Evolutionary conservation across 2,113 vertebrate species (phyloP).

Genomic region (Cebidichthys violaceus): DNA sequence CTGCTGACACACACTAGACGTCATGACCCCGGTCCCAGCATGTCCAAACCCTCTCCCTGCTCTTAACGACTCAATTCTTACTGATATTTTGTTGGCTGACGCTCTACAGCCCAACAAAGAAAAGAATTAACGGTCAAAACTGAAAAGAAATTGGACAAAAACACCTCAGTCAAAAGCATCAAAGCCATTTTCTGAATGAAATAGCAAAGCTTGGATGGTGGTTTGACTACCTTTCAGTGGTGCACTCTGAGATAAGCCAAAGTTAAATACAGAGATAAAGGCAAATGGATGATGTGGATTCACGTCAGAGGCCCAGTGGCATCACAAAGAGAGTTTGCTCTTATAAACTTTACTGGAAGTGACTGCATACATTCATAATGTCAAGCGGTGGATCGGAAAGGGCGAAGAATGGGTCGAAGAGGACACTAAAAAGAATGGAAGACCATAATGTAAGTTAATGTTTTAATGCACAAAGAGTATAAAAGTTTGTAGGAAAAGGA

Average conservation of each 20-base stretch:
- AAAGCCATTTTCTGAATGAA: slow-evolving; percentile 62
- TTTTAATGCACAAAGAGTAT: slow-evolving; percentile 31
- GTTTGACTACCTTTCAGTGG: slow-evolving; percentile 58
- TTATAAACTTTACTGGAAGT: slow-evolving; percentile 70
- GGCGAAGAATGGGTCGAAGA: slow-evolving; percentile 10
- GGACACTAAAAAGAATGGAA: slow-evolving; percentile 23
- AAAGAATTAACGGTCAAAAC: slow-evolving; percentile 52
- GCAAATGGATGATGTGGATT: slow-evolving; percentile 68
- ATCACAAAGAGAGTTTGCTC: slow-evolving; percentile 74
- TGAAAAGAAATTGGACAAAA: slow-evolving; percentile 69
- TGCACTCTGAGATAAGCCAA: slow-evolving; percentile 60
- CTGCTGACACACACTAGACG: slow-evolving; percentile 77
- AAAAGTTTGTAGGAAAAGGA: neutral
- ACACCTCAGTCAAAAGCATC: slow-evolving; percentile 65
- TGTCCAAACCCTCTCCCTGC: slow-evolving; percentile 63
- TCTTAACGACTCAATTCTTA: slow-evolving; percentile 65
- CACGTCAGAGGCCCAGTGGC: slow-evolving; percentile 33
- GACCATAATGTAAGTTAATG: slow-evolving; percentile 6
- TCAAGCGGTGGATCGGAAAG: slow-evolving; percentile 48
- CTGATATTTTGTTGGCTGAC: slow-evolving; percentile 71
- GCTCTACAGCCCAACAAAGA: slow-evolving; percentile 59
- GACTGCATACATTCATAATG: slow-evolving; percentile 68
- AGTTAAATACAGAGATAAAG: slow-evolving; percentile 69
- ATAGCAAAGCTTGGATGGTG: slow-evolving; percentile 48
- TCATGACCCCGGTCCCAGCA: slow-evolving; percentile 65